phyloP scores from a whole-genome alignment of 1,140 invertebrate species.

The Caenorhabditis inopinata region DNA sequence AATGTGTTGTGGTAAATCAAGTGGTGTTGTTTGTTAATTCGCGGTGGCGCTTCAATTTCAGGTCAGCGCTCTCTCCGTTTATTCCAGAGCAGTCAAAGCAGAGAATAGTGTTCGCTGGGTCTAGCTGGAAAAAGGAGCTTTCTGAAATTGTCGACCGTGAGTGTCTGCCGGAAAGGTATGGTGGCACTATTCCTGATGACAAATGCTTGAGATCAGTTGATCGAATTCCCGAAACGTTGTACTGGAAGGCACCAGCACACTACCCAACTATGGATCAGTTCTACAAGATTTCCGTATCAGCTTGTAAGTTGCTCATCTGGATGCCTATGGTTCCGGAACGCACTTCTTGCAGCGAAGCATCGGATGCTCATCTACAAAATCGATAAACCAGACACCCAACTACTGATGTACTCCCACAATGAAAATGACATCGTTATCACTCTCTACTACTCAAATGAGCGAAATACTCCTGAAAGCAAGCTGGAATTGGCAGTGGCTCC shows the following conservation, averaged over 20 bases:
- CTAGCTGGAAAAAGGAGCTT: constrained; percentile 44
- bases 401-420: constrained; percentile 37
- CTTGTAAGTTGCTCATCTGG: constrained; percentile 22
- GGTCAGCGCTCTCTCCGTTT: constrained; percentile 39
- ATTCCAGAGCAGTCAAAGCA: constrained; percentile 41
- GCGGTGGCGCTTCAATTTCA: not conserved
- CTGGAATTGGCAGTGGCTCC: constrained; percentile 19
- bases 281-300: constrained; percentile 37
- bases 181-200: constrained; percentile 40
- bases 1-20: constrained; percentile 35
- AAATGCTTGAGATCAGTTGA: not conserved
- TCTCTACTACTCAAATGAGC: constrained; percentile 24
- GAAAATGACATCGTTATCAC: constrained; percentile 37
- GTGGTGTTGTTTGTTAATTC: not conserved
- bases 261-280: constrained; percentile 39
- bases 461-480: constrained; percentile 1
- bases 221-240: constrained; percentile 35
- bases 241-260: constrained; percentile 32
- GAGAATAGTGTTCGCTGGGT: constrained; percentile 40
- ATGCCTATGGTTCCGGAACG: not conserved
- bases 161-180: constrained; percentile 42
- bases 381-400: not conserved
- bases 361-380: constrained; percentile 30
- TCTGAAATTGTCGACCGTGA: constrained; percentile 37
- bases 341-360: constrained; percentile 31